These are phyloP conservation scores for Eupithecia dodoneata DNA, from an alignment of 2,888 invertebrate genomes.

Conservation along the genomic window DNA sequence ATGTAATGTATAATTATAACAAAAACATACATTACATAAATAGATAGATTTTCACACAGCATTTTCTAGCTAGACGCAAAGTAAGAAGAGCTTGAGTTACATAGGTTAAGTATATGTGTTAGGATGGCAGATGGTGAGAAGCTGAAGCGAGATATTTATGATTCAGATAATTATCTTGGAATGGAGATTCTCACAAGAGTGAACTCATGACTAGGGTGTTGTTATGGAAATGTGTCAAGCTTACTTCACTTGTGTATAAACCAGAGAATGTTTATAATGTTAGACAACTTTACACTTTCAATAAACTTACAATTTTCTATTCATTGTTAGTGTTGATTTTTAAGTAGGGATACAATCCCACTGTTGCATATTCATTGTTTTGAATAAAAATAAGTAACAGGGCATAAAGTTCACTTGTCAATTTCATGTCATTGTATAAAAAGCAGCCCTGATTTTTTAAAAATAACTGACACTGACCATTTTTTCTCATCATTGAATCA, in stretches of 20 bases:
- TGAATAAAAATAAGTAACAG: slow-evolving; percentile 50
- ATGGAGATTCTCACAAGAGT: background rate
- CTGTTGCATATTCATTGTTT: slow-evolving; percentile 54
- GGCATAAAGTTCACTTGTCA: slow-evolving; percentile 63
- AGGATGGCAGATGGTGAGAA: too few relatives aligned
- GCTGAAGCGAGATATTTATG: background rate
- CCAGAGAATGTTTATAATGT: background rate
- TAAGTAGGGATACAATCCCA: slow-evolving; percentile 49
- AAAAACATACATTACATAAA: too few relatives aligned
- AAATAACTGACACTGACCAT: slow-evolving; percentile 19
- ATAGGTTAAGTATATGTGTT: too few relatives aligned
- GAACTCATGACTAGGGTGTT: background rate
- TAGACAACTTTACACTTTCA: background rate
- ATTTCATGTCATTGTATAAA: slow-evolving; percentile 59
- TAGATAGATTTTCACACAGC: too few relatives aligned
- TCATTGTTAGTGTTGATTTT: slow-evolving; percentile 59
- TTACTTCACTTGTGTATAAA: background rate
- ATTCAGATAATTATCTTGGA: background rate
- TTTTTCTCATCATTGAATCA: slow-evolving; percentile 34
- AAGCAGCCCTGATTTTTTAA: slow-evolving; percentile 65
- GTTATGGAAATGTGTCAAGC: background rate
- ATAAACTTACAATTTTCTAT: slow-evolving; percentile 76
- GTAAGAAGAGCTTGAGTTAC: too few relatives aligned
- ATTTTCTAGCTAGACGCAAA: too few relatives aligned
- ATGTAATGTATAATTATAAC: too few relatives aligned